phyloP scores from a whole-genome alignment of 2,113 vertebrate genomes.

The Myotis lucifugus region DNA sequence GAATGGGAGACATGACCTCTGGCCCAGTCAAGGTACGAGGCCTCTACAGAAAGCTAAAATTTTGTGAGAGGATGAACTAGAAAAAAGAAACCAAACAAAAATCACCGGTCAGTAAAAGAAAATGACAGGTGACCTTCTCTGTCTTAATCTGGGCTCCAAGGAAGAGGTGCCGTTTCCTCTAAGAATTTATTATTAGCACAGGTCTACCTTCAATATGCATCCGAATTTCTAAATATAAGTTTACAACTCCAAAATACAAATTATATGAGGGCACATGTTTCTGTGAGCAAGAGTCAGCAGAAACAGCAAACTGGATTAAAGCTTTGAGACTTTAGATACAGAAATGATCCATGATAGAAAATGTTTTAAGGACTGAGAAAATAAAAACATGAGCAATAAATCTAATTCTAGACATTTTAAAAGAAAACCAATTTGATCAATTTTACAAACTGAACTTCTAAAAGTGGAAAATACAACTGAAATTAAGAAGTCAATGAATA shows the following conservation, averaged over 20 bases:
- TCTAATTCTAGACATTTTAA: background rate
- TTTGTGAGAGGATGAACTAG: background rate
- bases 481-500: background rate
- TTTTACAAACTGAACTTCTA: background rate
- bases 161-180: background rate
- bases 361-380: background rate
- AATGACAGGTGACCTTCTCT: background rate
- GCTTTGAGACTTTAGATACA: background rate
- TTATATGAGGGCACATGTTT: background rate
- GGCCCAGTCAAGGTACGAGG: background rate
- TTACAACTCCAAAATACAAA: constrained; percentile 25
- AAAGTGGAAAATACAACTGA: constrained; percentile 34
- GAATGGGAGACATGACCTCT: background rate
- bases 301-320: background rate
- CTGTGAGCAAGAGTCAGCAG: background rate
- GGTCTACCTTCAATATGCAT: background rate
- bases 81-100: background rate
- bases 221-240: constrained; percentile 20
- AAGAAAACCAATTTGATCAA: background rate
- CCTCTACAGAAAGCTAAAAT: background rate
- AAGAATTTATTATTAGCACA: background rate
- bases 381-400: background rate
- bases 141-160: background rate
- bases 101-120: constrained; percentile 20
- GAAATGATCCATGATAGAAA: background rate